phyloP scores from a whole-genome alignment of 2,113 vertebrate species.

The Bucco capensis region DNA sequence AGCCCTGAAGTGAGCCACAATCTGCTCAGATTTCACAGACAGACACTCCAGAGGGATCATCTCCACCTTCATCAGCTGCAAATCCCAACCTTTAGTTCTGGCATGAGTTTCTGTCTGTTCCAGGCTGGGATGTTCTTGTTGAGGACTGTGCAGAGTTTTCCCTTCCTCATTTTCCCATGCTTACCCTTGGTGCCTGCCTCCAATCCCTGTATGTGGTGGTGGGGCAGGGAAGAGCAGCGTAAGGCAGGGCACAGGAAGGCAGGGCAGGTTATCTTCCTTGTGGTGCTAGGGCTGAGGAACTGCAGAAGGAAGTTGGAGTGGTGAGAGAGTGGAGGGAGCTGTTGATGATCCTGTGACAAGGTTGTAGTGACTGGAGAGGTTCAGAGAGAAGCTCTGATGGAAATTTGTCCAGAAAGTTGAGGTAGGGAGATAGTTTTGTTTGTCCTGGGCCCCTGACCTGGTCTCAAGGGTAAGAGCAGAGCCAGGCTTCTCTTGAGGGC shows the following conservation, averaged over 20 bases:
- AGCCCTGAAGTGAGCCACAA: not conserved
- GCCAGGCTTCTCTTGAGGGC: not conserved
- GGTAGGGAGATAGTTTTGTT: not conserved
- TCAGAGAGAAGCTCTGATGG: not conserved
- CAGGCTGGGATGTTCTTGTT: not conserved
- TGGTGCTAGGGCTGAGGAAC: not conserved
- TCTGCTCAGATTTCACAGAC: not conserved
- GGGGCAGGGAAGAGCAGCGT: not conserved
- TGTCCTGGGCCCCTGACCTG: not conserved
- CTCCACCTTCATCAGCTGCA: not conserved
- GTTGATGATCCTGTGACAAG: not conserved
- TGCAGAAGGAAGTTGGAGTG: not conserved
- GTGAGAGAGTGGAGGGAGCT: not conserved
- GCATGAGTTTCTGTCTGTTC: not conserved
- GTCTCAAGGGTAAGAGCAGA: not conserved
- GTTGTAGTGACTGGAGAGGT: not conserved
- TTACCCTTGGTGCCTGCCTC: not conserved
- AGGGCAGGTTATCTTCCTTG: not conserved
- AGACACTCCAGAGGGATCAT: not conserved
- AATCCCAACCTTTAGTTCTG: not conserved
- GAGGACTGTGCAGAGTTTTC: not conserved
- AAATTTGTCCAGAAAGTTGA: not conserved
- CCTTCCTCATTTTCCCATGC: not conserved
- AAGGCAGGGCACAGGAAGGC: not conserved
- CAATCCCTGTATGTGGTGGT: not conserved